Conservation (phyloP, 2,113 vertebrate species). For the Charina bottae region DNA sequence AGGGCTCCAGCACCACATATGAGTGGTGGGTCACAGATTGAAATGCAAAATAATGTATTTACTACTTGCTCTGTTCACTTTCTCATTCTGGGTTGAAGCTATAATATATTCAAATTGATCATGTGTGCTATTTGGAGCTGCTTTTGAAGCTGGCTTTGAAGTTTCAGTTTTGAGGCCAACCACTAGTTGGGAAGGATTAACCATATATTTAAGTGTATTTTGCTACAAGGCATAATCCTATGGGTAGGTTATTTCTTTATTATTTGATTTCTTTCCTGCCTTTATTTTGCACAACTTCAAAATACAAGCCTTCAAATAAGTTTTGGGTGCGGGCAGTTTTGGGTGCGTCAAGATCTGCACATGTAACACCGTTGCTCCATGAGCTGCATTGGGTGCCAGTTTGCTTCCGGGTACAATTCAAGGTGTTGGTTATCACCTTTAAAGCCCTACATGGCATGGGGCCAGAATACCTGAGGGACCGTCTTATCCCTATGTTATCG, state of each 20-base stretch:
- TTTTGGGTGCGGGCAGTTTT: no score
- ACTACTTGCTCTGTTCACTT: slow-evolving; percentile 34
- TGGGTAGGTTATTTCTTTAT: background rate
- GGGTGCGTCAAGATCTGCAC: no score
- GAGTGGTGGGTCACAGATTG: slow-evolving; percentile 33
- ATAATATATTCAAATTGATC: background rate
- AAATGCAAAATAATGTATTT: slow-evolving; percentile 44
- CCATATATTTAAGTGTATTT: background rate
- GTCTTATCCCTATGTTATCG: no score
- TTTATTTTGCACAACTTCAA: no score
- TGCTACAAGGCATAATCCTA: background rate
- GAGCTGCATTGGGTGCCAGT: no score
- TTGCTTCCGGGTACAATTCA: no score
- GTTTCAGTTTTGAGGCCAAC: background rate
- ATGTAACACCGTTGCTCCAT: no score
- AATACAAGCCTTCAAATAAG: no score
- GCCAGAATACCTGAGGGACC: no score
- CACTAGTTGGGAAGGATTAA: background rate
- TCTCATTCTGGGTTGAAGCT: slow-evolving; percentile 28
- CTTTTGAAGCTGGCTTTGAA: background rate
- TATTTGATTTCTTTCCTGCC: no score
- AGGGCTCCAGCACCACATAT: background rate
- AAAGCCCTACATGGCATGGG: no score
- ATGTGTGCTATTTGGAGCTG: background rate
- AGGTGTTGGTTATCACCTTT: no score